Conservation (phyloP, 2,888 invertebrate genomes). For the Sthenelais limicola region DNA sequence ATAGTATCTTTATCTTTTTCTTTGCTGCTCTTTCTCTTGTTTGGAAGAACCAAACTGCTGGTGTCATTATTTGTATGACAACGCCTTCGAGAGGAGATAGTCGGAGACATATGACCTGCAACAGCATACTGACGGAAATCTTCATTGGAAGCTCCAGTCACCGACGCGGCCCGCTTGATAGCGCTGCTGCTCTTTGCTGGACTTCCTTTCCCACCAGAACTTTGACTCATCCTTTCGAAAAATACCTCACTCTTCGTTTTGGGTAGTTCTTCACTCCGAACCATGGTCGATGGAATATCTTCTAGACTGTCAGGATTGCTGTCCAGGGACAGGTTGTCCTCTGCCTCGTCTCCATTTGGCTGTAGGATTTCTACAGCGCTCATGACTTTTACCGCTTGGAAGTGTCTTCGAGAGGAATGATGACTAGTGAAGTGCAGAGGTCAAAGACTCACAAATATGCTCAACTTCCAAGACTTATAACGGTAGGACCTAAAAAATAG, state of each 20-base stretch:
- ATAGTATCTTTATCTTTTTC: slow-evolving; percentile 26
- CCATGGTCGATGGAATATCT: slow-evolving; percentile 25
- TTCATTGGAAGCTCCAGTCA: slow-evolving; percentile 17
- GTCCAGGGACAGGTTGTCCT: slow-evolving; percentile 2
- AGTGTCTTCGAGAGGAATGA: too few species aligned
- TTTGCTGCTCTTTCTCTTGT: slow-evolving; percentile 9
- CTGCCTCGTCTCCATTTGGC: slow-evolving; percentile 4
- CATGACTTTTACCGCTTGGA: too few species aligned
- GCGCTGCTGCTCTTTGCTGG: slow-evolving; percentile 11
- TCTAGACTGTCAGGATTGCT: slow-evolving; percentile 32
- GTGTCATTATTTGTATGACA: slow-evolving; percentile 19
- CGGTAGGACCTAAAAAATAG: too few species aligned
- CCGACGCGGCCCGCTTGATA: slow-evolving; percentile 19
- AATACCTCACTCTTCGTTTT: slow-evolving; percentile 18
- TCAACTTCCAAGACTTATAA: too few species aligned
- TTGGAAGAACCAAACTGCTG: not conserved
- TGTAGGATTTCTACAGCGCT: slow-evolving; percentile 26
- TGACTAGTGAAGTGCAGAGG: too few species aligned
- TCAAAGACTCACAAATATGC: too few species aligned
- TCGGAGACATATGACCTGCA: slow-evolving; percentile 22
- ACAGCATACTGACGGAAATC: slow-evolving; percentile 12
- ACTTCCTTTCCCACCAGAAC: not conserved
- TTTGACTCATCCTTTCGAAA: slow-evolving; percentile 12
- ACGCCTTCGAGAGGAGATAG: slow-evolving; percentile 26
- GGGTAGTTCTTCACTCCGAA: slow-evolving; percentile 8